phyloP scores from a whole-genome alignment of 2,888 invertebrate species.

The Phaonia tiefii region DNA sequence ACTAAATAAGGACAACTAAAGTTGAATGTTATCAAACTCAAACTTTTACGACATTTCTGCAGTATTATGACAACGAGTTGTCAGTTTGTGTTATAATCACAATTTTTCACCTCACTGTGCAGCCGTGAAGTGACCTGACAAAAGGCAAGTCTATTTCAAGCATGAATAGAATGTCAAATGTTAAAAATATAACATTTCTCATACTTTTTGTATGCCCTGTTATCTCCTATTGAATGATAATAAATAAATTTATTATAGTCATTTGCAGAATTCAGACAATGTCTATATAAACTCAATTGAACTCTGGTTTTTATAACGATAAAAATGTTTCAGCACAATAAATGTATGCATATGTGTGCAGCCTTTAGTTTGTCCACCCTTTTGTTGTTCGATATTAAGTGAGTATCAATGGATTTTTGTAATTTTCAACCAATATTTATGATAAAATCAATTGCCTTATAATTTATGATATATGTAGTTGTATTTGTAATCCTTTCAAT shows the following conservation, averaged over 20 bases:
- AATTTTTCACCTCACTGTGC: not conserved
- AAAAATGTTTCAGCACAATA: not conserved
- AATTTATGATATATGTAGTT: constrained; percentile 46
- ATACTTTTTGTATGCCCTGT: not conserved
- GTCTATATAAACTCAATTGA: constrained; percentile 13
- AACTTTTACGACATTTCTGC: no score
- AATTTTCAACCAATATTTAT: constrained; percentile 40
- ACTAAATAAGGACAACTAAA: no score
- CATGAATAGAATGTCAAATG: constrained; percentile 23
- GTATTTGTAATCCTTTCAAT: constrained; percentile 18
- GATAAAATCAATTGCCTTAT: constrained; percentile 44
- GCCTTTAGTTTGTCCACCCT: constrained; percentile 5
- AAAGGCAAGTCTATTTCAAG: constrained; percentile 47
- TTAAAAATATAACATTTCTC: constrained; percentile 19
- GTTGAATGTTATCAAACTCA: no score
- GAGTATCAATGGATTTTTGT: not conserved
- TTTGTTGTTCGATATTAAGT: constrained; percentile 11
- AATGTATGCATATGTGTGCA: not conserved
- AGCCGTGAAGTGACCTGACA: constrained; percentile 17
- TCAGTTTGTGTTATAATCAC: no score
- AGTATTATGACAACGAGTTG: no score
- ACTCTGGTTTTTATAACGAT: not conserved
- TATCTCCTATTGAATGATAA: constrained; percentile 15
- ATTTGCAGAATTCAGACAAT: constrained; percentile 1
- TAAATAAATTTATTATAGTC: constrained; percentile 28